These are phyloP conservation scores for Mesocricetus auratus DNA, from an alignment of 2,113 vertebrate genomes.

Conservation along the genomic window DNA sequence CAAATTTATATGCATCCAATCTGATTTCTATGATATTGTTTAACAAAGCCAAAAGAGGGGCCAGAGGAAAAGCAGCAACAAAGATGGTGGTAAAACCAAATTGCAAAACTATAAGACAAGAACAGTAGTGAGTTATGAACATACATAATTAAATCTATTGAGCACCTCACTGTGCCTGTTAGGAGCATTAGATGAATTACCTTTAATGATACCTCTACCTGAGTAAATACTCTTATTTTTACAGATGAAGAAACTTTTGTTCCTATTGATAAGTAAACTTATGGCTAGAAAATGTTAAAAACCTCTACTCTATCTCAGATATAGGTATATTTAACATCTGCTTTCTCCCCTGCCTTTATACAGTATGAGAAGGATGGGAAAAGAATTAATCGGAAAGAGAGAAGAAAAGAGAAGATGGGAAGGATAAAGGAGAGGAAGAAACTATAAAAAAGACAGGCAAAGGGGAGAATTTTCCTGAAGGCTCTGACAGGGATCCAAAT, in stretches of 20 bases:
- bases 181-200: neutral
- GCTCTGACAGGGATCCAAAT: neutral
- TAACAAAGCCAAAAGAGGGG: slow-evolving; percentile 96
- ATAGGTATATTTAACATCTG: neutral
- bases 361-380: neutral
- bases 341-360: neutral
- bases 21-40: slow-evolving; percentile 99
- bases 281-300: neutral
- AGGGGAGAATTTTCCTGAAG: neutral
- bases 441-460: neutral
- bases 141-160: neutral
- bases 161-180: neutral
- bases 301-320: neutral
- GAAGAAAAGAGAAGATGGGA: neutral
- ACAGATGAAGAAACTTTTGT: neutral
- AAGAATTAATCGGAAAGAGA: neutral
- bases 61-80: slow-evolving; percentile 97
- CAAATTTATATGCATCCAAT: slow-evolving; percentile 99
- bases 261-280: neutral
- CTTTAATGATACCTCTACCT: neutral
- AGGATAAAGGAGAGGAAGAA: accelerated
- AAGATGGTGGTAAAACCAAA: slow-evolving; percentile 99
- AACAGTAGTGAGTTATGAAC: neutral
- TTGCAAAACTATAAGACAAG: slow-evolving; percentile 92
- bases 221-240: neutral